phyloP scores from a whole-genome alignment of 2,113 vertebrate genomes.

The Elephas maximus region DNA sequence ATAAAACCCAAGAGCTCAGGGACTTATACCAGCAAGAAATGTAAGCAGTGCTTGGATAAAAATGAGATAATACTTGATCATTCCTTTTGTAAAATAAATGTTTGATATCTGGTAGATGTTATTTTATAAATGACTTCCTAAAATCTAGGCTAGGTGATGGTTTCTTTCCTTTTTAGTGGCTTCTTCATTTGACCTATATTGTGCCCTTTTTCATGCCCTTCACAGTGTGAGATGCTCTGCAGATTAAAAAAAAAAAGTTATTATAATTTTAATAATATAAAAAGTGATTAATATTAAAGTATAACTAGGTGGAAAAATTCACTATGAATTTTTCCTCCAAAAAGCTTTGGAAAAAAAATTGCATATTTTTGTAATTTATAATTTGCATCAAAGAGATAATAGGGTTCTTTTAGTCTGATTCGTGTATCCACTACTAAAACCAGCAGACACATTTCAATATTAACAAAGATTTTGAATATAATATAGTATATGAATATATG shows the following conservation, averaged over 20 bases:
- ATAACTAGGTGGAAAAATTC: background rate
- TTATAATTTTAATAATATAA: conserved; percentile 7
- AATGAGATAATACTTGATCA: background rate
- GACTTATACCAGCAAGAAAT: background rate
- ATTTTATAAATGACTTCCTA: conserved; percentile 20
- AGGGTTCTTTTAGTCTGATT: background rate
- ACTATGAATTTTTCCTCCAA: background rate
- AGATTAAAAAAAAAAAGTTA: background rate
- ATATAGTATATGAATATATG: background rate
- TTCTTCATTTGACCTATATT: background rate
- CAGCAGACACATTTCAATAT: background rate
- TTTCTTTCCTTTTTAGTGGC: background rate
- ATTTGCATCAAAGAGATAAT: background rate
- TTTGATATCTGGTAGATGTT: background rate
- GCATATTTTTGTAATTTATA: background rate
- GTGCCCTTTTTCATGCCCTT: background rate
- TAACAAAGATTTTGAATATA: conserved; percentile 9
- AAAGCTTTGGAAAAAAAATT: background rate
- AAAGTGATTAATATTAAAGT: background rate
- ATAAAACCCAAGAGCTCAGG: background rate
- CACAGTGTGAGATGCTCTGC: background rate
- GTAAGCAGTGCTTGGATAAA: background rate
- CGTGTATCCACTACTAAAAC: background rate
- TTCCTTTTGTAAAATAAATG: background rate
- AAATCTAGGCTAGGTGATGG: background rate